phyloP scores from a whole-genome alignment of 2,113 vertebrate genomes.

The Ceyx cyanopectus region DNA sequence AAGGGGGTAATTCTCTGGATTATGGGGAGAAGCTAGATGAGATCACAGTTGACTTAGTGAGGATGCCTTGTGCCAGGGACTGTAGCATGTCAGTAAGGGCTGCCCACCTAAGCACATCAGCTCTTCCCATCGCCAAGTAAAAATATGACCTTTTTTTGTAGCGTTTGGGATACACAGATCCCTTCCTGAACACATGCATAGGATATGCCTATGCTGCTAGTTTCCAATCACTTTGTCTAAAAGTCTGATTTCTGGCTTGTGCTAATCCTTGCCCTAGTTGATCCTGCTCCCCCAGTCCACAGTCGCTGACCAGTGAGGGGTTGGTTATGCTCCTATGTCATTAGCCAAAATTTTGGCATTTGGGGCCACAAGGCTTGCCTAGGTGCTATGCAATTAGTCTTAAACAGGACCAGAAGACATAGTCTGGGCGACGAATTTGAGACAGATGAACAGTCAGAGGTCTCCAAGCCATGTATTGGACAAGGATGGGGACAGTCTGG shows the following conservation, averaged over 20 bases:
- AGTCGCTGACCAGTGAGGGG: not conserved
- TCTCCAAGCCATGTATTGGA: not conserved
- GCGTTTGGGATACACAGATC: not conserved
- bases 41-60: not conserved
- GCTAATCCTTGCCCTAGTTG: not conserved
- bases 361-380: not conserved
- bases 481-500: not conserved
- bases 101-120: not conserved
- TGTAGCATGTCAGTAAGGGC: not conserved
- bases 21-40: not conserved
- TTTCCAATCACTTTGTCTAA: not conserved
- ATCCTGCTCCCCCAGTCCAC: not conserved
- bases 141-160: not conserved
- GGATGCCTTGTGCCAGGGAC: not conserved
- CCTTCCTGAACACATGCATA: not conserved
- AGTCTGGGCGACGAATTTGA: not conserved
- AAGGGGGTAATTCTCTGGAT: accelerated
- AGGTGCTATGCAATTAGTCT: not conserved
- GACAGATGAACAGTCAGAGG: not conserved
- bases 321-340: not conserved
- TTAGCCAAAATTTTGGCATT: not conserved
- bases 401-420: not conserved
- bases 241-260: not conserved
- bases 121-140: not conserved
- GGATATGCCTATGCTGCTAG: accelerated